phyloP scores from a whole-genome alignment of 1,140 invertebrate genomes.

The Caenorhabditis remanei region DNA sequence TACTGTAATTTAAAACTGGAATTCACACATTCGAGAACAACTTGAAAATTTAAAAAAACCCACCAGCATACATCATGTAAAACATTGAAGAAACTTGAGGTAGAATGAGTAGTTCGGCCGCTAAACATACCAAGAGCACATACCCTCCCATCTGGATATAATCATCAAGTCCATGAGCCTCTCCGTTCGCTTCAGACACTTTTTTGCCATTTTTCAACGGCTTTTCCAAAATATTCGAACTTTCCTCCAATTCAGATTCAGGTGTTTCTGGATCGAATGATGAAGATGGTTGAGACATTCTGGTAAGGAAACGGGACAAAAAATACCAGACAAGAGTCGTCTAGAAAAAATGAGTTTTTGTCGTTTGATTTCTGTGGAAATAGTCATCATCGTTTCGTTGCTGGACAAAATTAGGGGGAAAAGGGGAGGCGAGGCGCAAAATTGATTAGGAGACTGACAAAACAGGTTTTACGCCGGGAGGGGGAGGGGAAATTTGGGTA shows the following conservation, averaged over 20 bases:
- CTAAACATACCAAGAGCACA: constrained; percentile 54
- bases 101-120: constrained; percentile 54
- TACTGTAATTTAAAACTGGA: not conserved
- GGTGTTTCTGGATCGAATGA: too few species aligned
- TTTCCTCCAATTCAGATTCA: too few species aligned
- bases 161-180: constrained; percentile 51
- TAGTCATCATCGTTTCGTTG: not conserved
- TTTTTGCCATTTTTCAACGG: too few species aligned
- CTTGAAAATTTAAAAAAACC: constrained; percentile 4
- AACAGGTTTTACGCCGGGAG: constrained; percentile 8
- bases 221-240: too few species aligned
- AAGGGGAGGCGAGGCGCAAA: not conserved
- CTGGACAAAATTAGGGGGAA: not conserved
- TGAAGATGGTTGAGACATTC: too few species aligned
- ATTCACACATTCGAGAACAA: not conserved
- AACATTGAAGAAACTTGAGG: constrained; percentile 57
- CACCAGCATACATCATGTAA: constrained; percentile 64
- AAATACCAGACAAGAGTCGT: too few species aligned
- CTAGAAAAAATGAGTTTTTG: too few species aligned
- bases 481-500: constrained; percentile 20
- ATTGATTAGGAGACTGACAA: not conserved
- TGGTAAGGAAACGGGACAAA: too few species aligned
- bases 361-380: not conserved
- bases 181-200: not conserved
- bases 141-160: constrained; percentile 59